A percentile compares a stretch with the other conserved stretches of the same genome.
phyloP scores from a whole-genome alignment of 2,888 invertebrate species.

The Podabrus alpinus region DNA sequence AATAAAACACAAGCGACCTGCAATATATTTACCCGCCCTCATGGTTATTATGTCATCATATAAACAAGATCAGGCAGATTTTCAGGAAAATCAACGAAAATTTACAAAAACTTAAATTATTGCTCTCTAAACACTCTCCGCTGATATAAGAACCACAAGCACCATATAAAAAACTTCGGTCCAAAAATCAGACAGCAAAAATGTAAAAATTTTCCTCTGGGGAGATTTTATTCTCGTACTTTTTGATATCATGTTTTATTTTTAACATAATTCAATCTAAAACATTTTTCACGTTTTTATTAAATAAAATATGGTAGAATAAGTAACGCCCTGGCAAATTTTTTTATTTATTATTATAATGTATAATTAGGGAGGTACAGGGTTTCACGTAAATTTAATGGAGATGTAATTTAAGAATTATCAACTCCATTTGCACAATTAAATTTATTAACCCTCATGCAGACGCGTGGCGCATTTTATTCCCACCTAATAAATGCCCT shows the following conservation, averaged over 20 bases:
- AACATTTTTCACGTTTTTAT: not conserved
- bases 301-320: not conserved
- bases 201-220: constrained; percentile 1
- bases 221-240: not conserved
- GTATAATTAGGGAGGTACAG: not conserved
- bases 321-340: not conserved
- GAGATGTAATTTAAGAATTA: not conserved
- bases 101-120: constrained; percentile 4
- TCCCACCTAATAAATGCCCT: not conserved
- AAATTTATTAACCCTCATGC: not conserved
- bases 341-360: not conserved
- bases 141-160: not conserved
- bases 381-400: not conserved
- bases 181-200: not conserved
- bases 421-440: too few species aligned
- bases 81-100: constrained; percentile 5
- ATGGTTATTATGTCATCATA: constrained; percentile 17
- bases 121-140: not conserved
- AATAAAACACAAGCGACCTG: constrained; percentile 22
- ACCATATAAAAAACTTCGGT: not conserved
- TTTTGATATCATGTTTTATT: not conserved
- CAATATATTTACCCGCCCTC: constrained; percentile 19
- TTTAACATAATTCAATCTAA: not conserved
- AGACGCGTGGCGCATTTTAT: not conserved
- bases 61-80: constrained; percentile 12